phyloP scores from a whole-genome alignment of 2,797 vertebrate species.

The Enteromius afrohamiltoni region DNA sequence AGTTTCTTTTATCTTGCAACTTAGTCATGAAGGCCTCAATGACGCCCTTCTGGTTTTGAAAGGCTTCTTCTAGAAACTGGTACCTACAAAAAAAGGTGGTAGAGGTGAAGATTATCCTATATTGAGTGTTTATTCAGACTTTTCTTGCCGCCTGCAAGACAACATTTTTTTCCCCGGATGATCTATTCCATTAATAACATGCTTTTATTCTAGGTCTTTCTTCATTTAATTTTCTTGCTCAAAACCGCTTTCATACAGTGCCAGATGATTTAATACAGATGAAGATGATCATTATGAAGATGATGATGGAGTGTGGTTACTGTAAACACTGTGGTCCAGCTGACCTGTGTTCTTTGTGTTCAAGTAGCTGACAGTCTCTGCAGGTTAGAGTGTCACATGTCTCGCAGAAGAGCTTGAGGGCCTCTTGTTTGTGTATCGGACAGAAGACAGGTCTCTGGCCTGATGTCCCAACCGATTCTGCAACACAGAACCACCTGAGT shows the following conservation, averaged over 20 bases:
- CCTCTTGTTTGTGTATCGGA: conserved; percentile 97
- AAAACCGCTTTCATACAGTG: conserved; percentile 8
- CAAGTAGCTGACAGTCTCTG: conserved; percentile 95
- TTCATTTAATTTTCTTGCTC: neutral
- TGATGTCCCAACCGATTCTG: conserved; percentile 88
- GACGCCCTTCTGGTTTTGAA: conserved; percentile 94
- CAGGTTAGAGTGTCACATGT: conserved; percentile 98
- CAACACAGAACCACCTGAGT: conserved; percentile 51
- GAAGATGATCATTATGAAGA: neutral
- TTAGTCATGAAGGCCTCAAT: conserved; percentile 93
- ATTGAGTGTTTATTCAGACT: neutral
- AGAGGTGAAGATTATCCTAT: neutral
- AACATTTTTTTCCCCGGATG: neutral
- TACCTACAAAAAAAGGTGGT: conserved; percentile 78
- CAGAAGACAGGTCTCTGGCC: conserved; percentile 97
- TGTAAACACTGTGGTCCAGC: neutral
- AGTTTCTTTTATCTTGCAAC: conserved; percentile 95
- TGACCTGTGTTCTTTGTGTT: conserved; percentile 99
- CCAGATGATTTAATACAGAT: conserved; percentile 7
- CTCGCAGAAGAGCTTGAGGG: conserved; percentile 98
- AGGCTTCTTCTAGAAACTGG: conserved; percentile 97
- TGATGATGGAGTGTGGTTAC: neutral
- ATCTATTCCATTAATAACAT: neutral
- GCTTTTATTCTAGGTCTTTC: neutral
- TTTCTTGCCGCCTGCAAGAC: neutral